Percentiles rank a stretch among this genome's conserved stretches.
phyloP scores from a whole-genome alignment of 2,113 vertebrate genomes.

The Hippocampus barbouri region DNA sequence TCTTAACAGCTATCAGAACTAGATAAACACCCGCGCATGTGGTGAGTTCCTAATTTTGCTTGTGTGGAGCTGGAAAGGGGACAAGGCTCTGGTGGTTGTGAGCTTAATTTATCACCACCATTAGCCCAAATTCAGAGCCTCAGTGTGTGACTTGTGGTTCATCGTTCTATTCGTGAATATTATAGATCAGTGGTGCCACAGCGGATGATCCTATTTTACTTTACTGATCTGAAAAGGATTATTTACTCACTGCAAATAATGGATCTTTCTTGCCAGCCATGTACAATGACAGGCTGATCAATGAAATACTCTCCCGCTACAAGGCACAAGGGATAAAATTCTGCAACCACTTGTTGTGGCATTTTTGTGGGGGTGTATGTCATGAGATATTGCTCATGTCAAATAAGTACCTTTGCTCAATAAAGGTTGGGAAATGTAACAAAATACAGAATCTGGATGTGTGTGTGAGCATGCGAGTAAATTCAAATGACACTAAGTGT shows the following conservation, averaged over 20 bases:
- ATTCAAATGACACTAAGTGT: not conserved
- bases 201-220: not conserved
- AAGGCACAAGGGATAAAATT: too few species aligned
- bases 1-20: not conserved
- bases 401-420: too few species aligned
- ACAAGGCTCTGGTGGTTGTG: not conserved
- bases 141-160: not conserved
- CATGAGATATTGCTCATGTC: too few species aligned
- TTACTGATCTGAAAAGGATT: not conserved
- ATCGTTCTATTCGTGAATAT: not conserved
- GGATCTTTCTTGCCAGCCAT: not conserved
- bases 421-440: too few species aligned
- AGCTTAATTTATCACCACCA: not conserved
- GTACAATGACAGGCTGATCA: too few species aligned
- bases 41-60: not conserved
- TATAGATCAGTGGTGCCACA: too few species aligned
- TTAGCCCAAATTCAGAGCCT: conserved; percentile 2
- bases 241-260: not conserved
- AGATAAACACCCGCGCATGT: not conserved
- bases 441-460: not conserved
- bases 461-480: not conserved
- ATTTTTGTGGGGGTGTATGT: too few species aligned
- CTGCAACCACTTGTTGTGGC: too few species aligned
- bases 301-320: too few species aligned
- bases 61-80: not conserved